Base-by-base conservation (phyloP, 2,113 vertebrate genomes). In the Tautogolabrus adspersus region DNA sequence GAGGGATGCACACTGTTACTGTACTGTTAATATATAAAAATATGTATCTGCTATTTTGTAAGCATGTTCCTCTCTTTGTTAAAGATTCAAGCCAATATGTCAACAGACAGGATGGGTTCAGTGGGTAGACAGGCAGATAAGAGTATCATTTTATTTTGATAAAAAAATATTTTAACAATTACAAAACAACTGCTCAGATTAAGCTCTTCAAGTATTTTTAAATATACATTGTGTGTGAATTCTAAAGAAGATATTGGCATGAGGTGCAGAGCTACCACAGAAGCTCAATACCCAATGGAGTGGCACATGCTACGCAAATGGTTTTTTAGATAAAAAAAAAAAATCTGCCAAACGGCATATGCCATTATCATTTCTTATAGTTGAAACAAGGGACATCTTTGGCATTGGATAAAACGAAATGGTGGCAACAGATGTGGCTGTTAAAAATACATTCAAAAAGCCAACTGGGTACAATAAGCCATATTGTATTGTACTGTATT, bases 391-490 rank as follows among this genome's bases (percentile, higher is more conserved):
- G 89, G 89, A 92, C 82, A 83, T 85, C 77, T 91, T 91, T 93
- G 89, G 87, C 59, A 9, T 71, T 81, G 74, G 81, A 90, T 88
- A 57, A 90, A 88, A 89, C 72, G 81, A 87, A 89, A 89, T 22
- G 77, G 77, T 73, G 58, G 81, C 77, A 88, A 90, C 92, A 93
- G 91, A 87, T 93, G 92, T 90, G 89, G 88, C 85, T 88, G 85
- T 91, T 92, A 91, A 92, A 92, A 93, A 92, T 90, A 91, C 88
- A 91, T 90, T 89, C 70, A 75, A 84, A 86, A 79, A 90, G 92
- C 90, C 90, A 91, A 89, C 89, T 92, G 89, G 90, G 92, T 93
- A 88, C 88, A 90, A 93, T 91, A 90, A 89, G 85, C 87, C 89
- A 92, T 89, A 91, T 88, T 92, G 89, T 89, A 89, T 40, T 86